phyloP scores from a whole-genome alignment of 1,140 invertebrate species.

The Lepidostoma basale region DNA sequence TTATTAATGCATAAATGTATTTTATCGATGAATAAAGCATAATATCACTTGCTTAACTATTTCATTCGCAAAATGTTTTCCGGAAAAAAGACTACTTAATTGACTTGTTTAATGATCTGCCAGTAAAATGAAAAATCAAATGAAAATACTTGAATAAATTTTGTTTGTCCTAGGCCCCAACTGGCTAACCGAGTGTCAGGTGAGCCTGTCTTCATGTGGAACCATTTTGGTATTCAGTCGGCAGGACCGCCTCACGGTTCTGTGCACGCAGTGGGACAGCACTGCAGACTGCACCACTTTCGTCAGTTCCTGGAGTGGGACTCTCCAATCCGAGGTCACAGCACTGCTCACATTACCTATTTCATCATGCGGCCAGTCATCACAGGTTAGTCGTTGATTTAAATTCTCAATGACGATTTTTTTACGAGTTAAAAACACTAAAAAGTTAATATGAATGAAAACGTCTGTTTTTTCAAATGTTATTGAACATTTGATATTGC shows the following conservation, averaged over 20 bases:
- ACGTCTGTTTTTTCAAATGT: conserved; percentile 42
- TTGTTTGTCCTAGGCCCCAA: conserved; percentile 60
- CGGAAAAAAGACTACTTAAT: no score
- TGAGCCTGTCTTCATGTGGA: conserved; percentile 75
- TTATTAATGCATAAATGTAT: no score
- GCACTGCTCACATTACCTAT: conserved; percentile 59
- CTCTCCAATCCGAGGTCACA: conserved; percentile 59
- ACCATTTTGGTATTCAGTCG: conserved; percentile 74
- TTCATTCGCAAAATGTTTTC: no score
- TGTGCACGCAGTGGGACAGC: conserved; percentile 70
- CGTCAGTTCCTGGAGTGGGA: conserved; percentile 61
- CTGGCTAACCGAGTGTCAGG: conserved; percentile 75
- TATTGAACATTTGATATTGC: background rate
- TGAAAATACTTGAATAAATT: no score
- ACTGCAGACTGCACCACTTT: conserved; percentile 58
- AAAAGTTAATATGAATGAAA: no score
- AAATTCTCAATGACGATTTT: no score
- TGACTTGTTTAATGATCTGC: no score
- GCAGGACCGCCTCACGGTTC: conserved; percentile 68
- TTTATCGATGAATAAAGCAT: no score
- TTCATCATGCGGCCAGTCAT: conserved; percentile 68
- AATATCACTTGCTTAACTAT: no score
- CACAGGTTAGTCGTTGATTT: no score
- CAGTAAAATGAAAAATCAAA: no score
- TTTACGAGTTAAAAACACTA: no score